Conservation (phyloP, 2,797 vertebrate species). For the Urosaurus nigricauda region DNA sequence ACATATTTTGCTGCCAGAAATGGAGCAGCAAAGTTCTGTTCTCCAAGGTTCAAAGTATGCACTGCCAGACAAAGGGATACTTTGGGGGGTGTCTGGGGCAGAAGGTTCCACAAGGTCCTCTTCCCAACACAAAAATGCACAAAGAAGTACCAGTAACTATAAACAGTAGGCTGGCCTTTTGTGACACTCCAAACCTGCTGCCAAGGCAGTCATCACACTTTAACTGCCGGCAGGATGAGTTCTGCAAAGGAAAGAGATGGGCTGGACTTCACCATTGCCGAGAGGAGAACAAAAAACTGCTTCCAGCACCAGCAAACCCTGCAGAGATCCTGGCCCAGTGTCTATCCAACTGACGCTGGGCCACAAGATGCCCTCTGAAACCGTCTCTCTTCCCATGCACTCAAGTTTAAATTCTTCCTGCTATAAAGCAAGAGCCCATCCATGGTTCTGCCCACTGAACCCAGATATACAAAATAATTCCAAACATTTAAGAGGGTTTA, state of each 20-base stretch:
- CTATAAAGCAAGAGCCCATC: background rate
- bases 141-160: too few relatives aligned
- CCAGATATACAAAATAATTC: slow-evolving; percentile 5
- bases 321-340: background rate
- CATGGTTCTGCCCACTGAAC: background rate
- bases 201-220: background rate
- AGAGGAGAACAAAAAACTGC: background rate
- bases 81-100: too few relatives aligned
- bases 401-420: background rate
- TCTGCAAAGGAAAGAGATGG: background rate
- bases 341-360: background rate
- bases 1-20: too few relatives aligned
- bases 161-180: too few relatives aligned
- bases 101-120: too few relatives aligned
- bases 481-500: background rate
- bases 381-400: background rate
- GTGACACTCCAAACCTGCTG: too few relatives aligned
- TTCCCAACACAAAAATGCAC: too few relatives aligned
- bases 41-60: too few relatives aligned
- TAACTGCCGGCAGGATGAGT: background rate
- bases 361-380: background rate
- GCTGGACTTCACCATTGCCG: background rate
- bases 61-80: too few relatives aligned
- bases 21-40: too few relatives aligned
- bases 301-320: background rate